Base-by-base conservation (phyloP, 2,888 invertebrate species). In the Aquatica leii region DNA sequence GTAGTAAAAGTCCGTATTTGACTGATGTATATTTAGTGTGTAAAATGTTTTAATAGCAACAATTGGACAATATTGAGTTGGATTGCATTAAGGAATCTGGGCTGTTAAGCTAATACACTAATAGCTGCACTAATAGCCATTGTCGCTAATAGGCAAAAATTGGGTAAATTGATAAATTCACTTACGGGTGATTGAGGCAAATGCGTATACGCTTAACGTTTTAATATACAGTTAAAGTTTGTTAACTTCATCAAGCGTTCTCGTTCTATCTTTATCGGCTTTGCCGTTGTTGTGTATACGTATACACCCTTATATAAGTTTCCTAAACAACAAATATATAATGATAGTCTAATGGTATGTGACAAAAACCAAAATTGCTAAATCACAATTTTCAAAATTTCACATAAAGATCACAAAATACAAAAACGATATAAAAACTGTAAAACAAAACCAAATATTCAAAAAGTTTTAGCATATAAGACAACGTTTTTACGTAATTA, bases 141-240 rank as follows among this genome's bases (percentile, higher is more conserved):
- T 81, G 80, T 80, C 78, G 80, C 81, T 82, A 82, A 82, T 82
- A 80, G 82, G 81, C 81, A 81, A 82, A 82, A 82, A 82, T 82
- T 82, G 81, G 81, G 82, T 82, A 82, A 82, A 82, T 82, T 82
- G 82, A 82, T 82, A 82, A 81, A 82, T 82, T 81, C 82, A 82
- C 78, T 80, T 81, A 78, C 68, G 68, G 68, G 71, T 66, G 69
- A 69, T 71, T 71, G 71, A 69, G 61, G 64, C 69, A 68, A 69
- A 65, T 66, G 65, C 64, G 67, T 58, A 43, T 43, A 55, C 67
- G 64, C 67, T 59, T 24, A 62, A 65, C 64, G 52, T 58, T 67
- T 67, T 59, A 62, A 64, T 64, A 62, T 35, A 57, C 56, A 64
- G 34, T 50, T 50, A 43, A 59, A 55, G n/a, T n/a, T n/a, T n/a